phyloP scores from a whole-genome alignment of 2,797 vertebrate species.

The Euphonia xanthogaster region DNA sequence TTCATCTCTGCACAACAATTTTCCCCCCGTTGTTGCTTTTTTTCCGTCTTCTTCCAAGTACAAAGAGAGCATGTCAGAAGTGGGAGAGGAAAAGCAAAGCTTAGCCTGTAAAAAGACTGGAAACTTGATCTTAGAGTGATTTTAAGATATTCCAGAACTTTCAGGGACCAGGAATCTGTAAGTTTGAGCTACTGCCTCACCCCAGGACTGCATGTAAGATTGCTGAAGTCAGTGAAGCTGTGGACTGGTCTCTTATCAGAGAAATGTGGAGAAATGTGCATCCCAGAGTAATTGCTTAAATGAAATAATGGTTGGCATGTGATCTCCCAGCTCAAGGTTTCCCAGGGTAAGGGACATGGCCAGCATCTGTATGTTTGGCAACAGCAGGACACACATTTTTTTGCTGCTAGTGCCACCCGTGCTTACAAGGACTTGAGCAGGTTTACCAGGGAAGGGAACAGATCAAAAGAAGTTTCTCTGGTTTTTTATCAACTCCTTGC shows the following conservation, averaged over 20 bases:
- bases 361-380: neutral
- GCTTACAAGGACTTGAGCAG: neutral
- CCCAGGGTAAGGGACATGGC: neutral
- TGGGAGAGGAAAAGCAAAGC: neutral
- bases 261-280: accelerated
- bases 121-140: neutral
- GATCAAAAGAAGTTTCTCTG: neutral
- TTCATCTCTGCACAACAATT: neutral
- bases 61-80: neutral
- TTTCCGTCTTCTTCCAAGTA: neutral
- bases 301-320: neutral
- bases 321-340: neutral
- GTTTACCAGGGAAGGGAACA: neutral
- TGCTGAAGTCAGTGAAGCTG: neutral
- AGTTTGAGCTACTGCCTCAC: neutral
- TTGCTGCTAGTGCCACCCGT: neutral
- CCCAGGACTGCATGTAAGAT: neutral
- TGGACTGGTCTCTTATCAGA: neutral
- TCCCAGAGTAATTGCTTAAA: neutral
- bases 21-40: neutral
- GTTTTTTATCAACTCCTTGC: neutral
- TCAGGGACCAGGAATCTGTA: neutral
- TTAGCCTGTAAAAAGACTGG: neutral
- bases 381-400: accelerated
- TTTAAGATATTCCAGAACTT: neutral